Evolutionary conservation across 2,113 vertebrate genomes (phyloP).

Genomic region (Callocephalon fimbriatum): DNA sequence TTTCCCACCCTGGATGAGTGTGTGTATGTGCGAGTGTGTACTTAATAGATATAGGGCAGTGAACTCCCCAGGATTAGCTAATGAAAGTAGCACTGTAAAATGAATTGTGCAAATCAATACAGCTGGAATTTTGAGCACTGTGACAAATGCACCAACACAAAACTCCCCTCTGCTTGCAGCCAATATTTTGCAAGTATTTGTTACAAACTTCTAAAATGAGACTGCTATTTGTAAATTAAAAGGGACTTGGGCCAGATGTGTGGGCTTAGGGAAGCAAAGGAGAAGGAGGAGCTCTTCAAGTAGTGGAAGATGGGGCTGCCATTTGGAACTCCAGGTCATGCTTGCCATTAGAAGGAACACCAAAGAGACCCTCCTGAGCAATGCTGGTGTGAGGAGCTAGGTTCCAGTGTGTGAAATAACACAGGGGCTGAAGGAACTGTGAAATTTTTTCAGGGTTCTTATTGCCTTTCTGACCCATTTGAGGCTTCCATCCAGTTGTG

Average conservation of each 20-base stretch:
- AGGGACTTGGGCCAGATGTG: background rate
- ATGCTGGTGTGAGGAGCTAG: background rate
- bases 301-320: background rate
- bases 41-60: background rate
- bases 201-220: constrained; percentile 1
- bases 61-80: constrained; percentile 38
- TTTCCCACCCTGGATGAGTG: background rate
- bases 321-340: background rate
- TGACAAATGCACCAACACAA: background rate
- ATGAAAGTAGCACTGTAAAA: constrained; percentile 49
- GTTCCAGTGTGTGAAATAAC: background rate
- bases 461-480: background rate
- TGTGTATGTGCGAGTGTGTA: background rate
- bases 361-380: background rate
- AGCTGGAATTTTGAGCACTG: constrained; percentile 9
- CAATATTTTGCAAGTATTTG: constrained; percentile 11
- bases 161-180: background rate
- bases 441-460: background rate
- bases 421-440: background rate
- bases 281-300: background rate
- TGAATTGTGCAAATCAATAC: constrained; percentile 54
- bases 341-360: background rate
- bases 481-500: background rate
- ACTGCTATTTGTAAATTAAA: constrained; percentile 47
- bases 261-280: background rate